Evolutionary conservation across 1,140 invertebrate species (phyloP), one percentile per base, ranked within the genome.

Genomic region (Muscidifurax raptorellus): DNA sequence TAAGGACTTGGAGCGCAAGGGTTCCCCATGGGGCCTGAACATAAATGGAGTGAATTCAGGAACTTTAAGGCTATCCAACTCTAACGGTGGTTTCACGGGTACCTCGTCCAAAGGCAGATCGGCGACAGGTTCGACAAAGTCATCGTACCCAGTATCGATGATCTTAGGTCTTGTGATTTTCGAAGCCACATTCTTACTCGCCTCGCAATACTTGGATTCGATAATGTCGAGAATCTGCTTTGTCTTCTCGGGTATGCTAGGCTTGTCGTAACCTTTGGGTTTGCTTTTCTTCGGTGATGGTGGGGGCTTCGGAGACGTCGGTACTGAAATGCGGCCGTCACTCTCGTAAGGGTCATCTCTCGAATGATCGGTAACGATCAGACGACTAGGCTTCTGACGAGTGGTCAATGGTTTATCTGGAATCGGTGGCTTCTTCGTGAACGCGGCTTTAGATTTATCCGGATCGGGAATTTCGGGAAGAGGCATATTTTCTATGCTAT

Each of bases 61-160:
- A 28, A 93, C 92, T 89, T 93, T 93, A 1, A 93, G 86, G 80
- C 90, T 90, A 85, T 93, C 92, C 83, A 93, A 88, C 82, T 93
- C 92, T 82, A 93, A 84, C n/a, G 90, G 88, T 6, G 92, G 92
- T 86, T 93, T 93, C 2, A 93, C 90, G 9, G 92, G 92, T 7
- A 93, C 89, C 80, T 93, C 92, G 76, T 93, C 92, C 25, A 93
- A 86, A n/a, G 92, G 92, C 83, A 93, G 88, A 80, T 93, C 92
- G 0, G 92, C 92, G 7, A 93, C 91, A 3, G 92, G 92, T 78
- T 93, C 92, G 12, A 93, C 91, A 83, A 93, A 93, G 87, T 93
- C 92, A 78, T 93, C 92, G 75, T 90, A 90, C 25, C 92, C 92
- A 0, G 92, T 92, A 80, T 93, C 92, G 74, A 93, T 92, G 52